Percentiles rank a stretch among this genome's conserved stretches.
Conservation (phyloP, 2,888 invertebrate species). For the Apamea anceps region DNA sequence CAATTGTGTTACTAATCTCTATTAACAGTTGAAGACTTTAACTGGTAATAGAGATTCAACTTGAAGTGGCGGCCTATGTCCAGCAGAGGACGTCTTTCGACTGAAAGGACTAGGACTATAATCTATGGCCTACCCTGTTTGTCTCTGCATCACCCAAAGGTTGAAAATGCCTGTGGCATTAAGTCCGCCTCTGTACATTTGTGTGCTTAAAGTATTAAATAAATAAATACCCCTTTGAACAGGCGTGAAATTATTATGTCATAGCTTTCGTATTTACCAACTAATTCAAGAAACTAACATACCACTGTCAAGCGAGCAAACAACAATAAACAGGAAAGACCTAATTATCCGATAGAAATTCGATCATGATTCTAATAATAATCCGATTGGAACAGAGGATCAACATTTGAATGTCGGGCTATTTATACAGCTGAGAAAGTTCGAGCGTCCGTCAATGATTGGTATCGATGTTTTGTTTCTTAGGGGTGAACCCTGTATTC, state of each 20-base stretch:
- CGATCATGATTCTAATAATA: slow-evolving; percentile 72
- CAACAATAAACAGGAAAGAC: slow-evolving; percentile 34
- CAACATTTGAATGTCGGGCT: slow-evolving; percentile 73
- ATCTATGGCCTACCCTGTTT: too few relatives aligned
- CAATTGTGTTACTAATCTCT: too few relatives aligned
- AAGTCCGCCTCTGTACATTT: too few relatives aligned
- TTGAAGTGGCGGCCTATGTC: too few relatives aligned
- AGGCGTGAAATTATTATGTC: neutral
- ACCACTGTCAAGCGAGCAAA: neutral
- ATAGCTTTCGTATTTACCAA: neutral
- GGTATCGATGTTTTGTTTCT: slow-evolving; percentile 65
- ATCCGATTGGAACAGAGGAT: slow-evolving; percentile 56
- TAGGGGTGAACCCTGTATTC: slow-evolving; percentile 55
- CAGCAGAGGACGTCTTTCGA: too few relatives aligned
- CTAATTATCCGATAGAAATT: slow-evolving; percentile 64
- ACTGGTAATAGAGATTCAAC: too few relatives aligned
- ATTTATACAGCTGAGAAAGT: slow-evolving; percentile 73
- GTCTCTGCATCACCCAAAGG: too few relatives aligned
- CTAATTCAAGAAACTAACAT: slow-evolving; percentile 26
- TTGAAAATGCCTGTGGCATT: too few relatives aligned
- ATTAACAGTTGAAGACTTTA: too few relatives aligned
- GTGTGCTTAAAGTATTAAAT: too few relatives aligned
- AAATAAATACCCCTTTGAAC: neutral
- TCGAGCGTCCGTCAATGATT: slow-evolving; percentile 70
- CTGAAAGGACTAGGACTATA: too few relatives aligned